Evolutionary conservation across 2,888 invertebrate species (phyloP).

Genomic region (Catocala sponsa): DNA sequence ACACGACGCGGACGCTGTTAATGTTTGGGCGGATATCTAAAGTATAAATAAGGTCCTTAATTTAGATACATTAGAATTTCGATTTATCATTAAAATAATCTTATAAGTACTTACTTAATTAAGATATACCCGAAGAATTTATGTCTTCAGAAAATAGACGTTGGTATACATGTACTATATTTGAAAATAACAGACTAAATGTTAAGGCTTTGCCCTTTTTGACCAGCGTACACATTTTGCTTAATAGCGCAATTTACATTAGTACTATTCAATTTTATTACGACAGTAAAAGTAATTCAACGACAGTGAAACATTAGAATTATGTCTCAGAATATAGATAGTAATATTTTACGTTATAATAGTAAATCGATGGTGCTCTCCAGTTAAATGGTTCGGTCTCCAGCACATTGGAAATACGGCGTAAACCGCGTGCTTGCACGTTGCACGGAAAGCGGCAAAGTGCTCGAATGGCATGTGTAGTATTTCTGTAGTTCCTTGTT

Average conservation of each 20-base stretch:
- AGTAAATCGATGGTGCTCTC: constrained; percentile 40
- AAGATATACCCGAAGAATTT: constrained; percentile 7
- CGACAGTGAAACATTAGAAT: constrained; percentile 17
- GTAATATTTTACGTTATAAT: constrained; percentile 21
- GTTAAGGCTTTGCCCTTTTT: constrained; percentile 25
- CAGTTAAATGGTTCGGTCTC: constrained; percentile 22
- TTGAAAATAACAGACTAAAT: constrained; percentile 7
- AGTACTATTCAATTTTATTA: constrained; percentile 11
- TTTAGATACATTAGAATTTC: constrained; percentile 10
- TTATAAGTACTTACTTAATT: constrained; percentile 14
- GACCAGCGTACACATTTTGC: constrained; percentile 46
- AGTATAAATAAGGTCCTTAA: constrained; percentile 14
- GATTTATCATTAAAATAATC: constrained; percentile 4
- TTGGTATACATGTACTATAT: not conserved
- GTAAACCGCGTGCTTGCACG: too few species aligned
- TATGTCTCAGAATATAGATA: constrained; percentile 13
- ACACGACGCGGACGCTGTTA: constrained; percentile 5
- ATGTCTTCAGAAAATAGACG: constrained; percentile 5
- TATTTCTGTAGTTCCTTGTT: too few species aligned
- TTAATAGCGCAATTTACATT: constrained; percentile 51
- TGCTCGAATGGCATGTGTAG: too few species aligned
- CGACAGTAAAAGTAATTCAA: constrained; percentile 28
- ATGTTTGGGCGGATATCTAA: constrained; percentile 11
- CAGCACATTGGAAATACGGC: not conserved
- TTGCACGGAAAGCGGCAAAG: too few species aligned